These are phyloP conservation scores for Diadema setosum DNA, from an alignment of 35 echinoderm and acorn worm species.

Conservation along the genomic window DNA sequence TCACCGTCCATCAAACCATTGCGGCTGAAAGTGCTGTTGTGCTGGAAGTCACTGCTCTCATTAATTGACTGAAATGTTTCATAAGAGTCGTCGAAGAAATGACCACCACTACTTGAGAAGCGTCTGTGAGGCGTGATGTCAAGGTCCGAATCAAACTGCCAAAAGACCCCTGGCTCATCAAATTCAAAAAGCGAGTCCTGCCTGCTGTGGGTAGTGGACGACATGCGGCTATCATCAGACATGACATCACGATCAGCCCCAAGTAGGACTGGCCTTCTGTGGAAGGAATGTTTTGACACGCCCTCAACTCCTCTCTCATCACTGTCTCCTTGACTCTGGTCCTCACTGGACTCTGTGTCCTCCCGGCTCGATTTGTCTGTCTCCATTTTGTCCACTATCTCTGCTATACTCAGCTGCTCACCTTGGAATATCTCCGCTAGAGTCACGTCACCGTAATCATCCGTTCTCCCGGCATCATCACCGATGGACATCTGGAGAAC, in stretches of 20 bases:
- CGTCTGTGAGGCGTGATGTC: slow-evolving; percentile 23
- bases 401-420: slow-evolving; percentile 38
- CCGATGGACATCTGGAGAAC: slow-evolving; percentile 50
- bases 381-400: not conserved
- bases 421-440: slow-evolving; percentile 57
- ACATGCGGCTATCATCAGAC: not conserved
- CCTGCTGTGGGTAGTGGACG: not conserved
- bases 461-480: not conserved
- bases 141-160: slow-evolving; percentile 88
- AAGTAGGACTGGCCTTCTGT: not conserved
- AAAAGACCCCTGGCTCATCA: slow-evolving; percentile 85
- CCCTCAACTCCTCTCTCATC: not conserved
- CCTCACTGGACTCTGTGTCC: slow-evolving; percentile 35
- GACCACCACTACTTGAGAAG: not conserved
- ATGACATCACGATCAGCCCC: not conserved
- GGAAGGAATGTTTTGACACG: not conserved
- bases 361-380: not conserved
- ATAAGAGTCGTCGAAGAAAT: not conserved
- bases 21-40: not conserved
- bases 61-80: not conserved
- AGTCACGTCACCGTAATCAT: not conserved
- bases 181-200: not conserved
- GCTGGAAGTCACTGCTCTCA: not conserved
- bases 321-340: not conserved
- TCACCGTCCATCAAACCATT: not conserved